Evolutionary conservation across 2,113 vertebrate species (phyloP), one percentile per base, ranked within the genome.

Genomic region (Larimichthys polyactis): DNA sequence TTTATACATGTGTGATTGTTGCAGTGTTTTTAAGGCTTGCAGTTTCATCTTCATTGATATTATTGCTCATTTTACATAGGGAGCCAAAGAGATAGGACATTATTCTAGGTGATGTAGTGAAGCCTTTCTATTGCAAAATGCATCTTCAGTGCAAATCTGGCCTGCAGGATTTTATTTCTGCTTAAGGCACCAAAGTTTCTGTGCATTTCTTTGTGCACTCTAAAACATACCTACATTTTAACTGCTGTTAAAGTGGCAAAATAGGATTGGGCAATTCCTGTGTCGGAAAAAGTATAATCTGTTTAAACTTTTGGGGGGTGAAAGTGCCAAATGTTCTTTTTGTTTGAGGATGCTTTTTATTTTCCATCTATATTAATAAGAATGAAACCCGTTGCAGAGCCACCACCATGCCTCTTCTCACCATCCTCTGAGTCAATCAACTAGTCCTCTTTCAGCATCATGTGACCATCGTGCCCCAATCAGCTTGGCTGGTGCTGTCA

Each of bases 361-460:
- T 95, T 97, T 97, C 96, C 96, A 98, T 99, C 96, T 99, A 95
- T 95, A 99, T 99, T 99, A 99, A 99, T 99, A 99, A 99, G 97
- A 99, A 99, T 99, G 97, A 99, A 98, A 97, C 97, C 98, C 98
- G 97, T 99, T 99, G 97, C 98, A 99, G 98, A 99, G 97, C 97
- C 98, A 98, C 97, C 98, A 99, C 98, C 98, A 99, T 99, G 98
- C 98, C 98, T 99, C 98, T 99, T 98, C 98, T 99, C 98, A 99
- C 97, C 98, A 99, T 97, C 98, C 98, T 99, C 97, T 97, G 98
- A 98, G 96, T 99, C 98, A 99, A 96, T 97, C 98, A 99, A 99
- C 98, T 99, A 99, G 97, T 97, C 98, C 96, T 96, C 95, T 99
- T 99, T 99, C 98, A 98, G 98, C 98, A 98, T 98, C 98, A 99